Percentiles rank a stretch among this genome's conserved stretches.
phyloP scores from a whole-genome alignment of 2,888 invertebrate genomes.

The Melinaea marsaeus region DNA sequence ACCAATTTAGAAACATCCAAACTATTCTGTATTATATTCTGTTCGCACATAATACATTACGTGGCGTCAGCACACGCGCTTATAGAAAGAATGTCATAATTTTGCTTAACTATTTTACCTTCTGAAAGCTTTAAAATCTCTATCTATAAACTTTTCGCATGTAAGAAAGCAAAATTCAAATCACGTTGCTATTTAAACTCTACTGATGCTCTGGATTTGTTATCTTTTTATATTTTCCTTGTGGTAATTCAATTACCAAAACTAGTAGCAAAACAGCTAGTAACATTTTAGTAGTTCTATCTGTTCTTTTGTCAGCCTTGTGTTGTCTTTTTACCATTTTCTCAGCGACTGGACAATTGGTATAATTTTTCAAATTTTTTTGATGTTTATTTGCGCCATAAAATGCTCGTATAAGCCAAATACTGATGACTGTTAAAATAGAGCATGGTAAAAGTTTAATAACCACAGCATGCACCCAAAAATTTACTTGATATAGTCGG shows the following conservation, averaged over 20 bases:
- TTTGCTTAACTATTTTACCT: slow-evolving; percentile 13
- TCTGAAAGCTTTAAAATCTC: neutral
- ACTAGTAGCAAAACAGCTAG: slow-evolving; percentile 91
- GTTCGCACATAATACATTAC: neutral
- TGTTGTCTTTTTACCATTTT: slow-evolving; percentile 67
- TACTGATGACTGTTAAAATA: slow-evolving; percentile 84
- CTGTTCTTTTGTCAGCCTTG: slow-evolving; percentile 85
- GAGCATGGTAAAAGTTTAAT: slow-evolving; percentile 89
- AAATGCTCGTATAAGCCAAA: slow-evolving; percentile 83
- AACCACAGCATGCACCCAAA: slow-evolving; percentile 88
- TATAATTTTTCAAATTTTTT: slow-evolving; percentile 82
- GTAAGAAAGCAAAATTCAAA: slow-evolving; percentile 34
- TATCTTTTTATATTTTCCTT: slow-evolving; percentile 79
- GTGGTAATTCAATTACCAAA: slow-evolving; percentile 92
- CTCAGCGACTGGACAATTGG: slow-evolving; percentile 72
- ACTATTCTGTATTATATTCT: too few relatives aligned
- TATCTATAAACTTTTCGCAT: neutral
- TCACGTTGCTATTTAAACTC: slow-evolving; percentile 48
- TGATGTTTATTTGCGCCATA: slow-evolving; percentile 87
- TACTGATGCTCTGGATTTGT: slow-evolving; percentile 50
- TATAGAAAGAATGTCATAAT: slow-evolving; percentile 10
- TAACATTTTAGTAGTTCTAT: slow-evolving; percentile 93
- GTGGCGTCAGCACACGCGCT: neutral
- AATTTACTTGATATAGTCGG: slow-evolving; percentile 82
- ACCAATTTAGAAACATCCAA: too few relatives aligned